Base-by-base conservation (phyloP, 1,140 invertebrate genomes). In the Armadillidium nasatum region DNA sequence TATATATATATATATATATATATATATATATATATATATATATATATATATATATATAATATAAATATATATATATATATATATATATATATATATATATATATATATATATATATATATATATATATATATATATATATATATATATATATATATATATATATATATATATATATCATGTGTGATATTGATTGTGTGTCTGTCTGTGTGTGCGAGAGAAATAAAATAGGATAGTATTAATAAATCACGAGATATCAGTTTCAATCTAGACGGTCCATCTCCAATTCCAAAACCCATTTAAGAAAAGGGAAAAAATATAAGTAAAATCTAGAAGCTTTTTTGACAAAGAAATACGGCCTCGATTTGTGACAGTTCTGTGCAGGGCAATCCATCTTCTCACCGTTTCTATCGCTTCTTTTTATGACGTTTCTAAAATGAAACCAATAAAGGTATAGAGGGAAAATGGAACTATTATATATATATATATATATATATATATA, bases 71-170 rank as follows among this genome's bases (percentile, higher is more conserved):
- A 33, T 3, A 33, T 33, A 3, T 33, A 33, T 33, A 33, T 33
- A 33, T 33, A 33, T 33, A 33, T 33, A 33, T 33, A 33, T 33
- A 33, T 33, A 33, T 33, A 33, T 33, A 33, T 33, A 33, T 33
- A 33, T 33, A 33, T 33, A 33, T 33, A 33, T 33, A 33, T 33
- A 33, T 33, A 33, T 21, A n/a, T 21, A n/a, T 21, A n/a, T 21
- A n/a, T 21, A n/a, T 21, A n/a, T 21, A n/a, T 21, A n/a, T 21
- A n/a, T 71, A 71, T 71, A 33, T 71, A 44, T 71, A 44, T 71
- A 44, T 71, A 44, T 71, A 71, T 71, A 71, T 71, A 71, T 71
- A 71, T 23, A 71, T 71, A 71, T 71, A 71, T 71, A 33, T 33
- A 33, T 33, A 33, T 33, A 33, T 33, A 33, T 33, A 33, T 33